Evolutionary conservation across 1,140 invertebrate species (phyloP).

Genomic region (Bombus picipes): DNA sequence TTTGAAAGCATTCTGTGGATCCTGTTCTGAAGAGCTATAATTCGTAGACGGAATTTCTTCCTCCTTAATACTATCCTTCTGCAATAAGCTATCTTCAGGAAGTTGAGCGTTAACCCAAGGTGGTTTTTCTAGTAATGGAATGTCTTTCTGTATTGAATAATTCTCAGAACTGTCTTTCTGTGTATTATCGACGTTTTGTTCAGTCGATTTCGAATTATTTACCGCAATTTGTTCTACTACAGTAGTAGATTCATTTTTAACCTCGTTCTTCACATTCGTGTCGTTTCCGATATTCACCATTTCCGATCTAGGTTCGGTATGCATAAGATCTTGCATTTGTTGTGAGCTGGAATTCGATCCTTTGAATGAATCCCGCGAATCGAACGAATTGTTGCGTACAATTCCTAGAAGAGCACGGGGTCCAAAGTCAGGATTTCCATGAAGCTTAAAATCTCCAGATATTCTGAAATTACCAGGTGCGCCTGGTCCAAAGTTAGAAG

Average conservation of each 20-base stretch:
- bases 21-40: slow-evolving; percentile 11
- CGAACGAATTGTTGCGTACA: slow-evolving; percentile 44
- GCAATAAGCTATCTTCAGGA: slow-evolving; percentile 46
- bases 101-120: slow-evolving; percentile 69
- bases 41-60: slow-evolving; percentile 16
- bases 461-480: slow-evolving; percentile 25
- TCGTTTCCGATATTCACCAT: neutral
- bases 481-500: slow-evolving; percentile 6
- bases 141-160: slow-evolving; percentile 10
- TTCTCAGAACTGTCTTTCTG: slow-evolving; percentile 24
- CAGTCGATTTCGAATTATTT: slow-evolving; percentile 9
- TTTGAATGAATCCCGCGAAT: slow-evolving; percentile 32
- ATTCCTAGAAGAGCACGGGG: slow-evolving; percentile 48
- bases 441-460: slow-evolving; percentile 59
- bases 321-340: slow-evolving; percentile 31
- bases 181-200: slow-evolving; percentile 29
- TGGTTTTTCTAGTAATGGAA: slow-evolving; percentile 65
- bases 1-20: slow-evolving; percentile 8
- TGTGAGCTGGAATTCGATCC: slow-evolving; percentile 27
- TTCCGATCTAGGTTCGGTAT: neutral
- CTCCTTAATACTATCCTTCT: slow-evolving; percentile 36
- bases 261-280: neutral
- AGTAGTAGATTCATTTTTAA: slow-evolving; percentile 6
- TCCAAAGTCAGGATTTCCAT: slow-evolving; percentile 19
- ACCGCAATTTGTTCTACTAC: slow-evolving; percentile 29